These are phyloP conservation scores for Eulemur rubriventer DNA, from an alignment of 2,797 vertebrate species.

Conservation along the genomic window DNA sequence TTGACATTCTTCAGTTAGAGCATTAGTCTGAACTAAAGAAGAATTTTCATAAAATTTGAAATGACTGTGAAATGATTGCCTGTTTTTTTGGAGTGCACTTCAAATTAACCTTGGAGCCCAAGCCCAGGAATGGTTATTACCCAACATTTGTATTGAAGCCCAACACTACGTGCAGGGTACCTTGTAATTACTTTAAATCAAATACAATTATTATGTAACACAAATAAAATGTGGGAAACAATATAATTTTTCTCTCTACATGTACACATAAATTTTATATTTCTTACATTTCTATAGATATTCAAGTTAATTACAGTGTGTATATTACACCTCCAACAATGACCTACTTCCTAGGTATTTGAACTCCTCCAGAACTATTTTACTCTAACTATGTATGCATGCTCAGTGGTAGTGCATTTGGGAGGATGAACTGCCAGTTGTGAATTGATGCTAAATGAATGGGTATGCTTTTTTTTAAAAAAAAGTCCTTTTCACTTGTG, in stretches of 20 bases:
- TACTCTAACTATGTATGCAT: slow-evolving; percentile 48
- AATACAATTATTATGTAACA: background rate
- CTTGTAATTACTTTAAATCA: background rate
- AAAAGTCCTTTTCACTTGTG: slow-evolving; percentile 64
- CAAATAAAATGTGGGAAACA: slow-evolving; percentile 12
- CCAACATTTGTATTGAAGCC: background rate
- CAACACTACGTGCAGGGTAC: background rate
- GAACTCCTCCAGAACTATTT: slow-evolving; percentile 60
- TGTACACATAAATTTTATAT: background rate
- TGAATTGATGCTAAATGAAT: slow-evolving; percentile 77
- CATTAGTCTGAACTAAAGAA: background rate
- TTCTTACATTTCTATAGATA: slow-evolving; percentile 38
- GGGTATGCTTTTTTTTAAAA: slow-evolving; percentile 52
- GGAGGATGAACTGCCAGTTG: slow-evolving; percentile 67
- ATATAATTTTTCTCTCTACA: background rate
- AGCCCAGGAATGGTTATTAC: background rate
- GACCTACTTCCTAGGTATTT: slow-evolving; percentile 60
- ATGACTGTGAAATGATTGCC: background rate
- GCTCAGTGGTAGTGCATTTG: slow-evolving; percentile 69
- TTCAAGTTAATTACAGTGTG: slow-evolving; percentile 43
- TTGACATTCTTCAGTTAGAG: background rate
- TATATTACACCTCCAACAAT: slow-evolving; percentile 40
- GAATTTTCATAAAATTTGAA: slow-evolving; percentile 38
- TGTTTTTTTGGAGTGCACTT: slow-evolving; percentile 15
- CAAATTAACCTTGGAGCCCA: slow-evolving; percentile 45